phyloP scores from a whole-genome alignment of 2,113 vertebrate species.

The Chaenogobius annularis region DNA sequence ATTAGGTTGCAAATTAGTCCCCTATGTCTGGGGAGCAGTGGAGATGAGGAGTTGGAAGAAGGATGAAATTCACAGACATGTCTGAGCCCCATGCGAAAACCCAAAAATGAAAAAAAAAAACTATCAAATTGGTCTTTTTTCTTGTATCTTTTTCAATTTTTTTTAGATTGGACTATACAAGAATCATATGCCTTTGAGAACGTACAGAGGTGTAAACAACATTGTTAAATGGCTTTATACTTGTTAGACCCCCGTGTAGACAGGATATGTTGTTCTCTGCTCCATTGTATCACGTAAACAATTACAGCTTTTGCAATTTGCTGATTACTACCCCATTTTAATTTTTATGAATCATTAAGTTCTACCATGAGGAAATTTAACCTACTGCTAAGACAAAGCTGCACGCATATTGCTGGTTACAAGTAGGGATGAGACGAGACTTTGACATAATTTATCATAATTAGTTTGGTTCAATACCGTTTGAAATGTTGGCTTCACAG shows the following conservation, averaged over 20 bases:
- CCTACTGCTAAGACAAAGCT: not conserved
- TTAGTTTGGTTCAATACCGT: too few relatives aligned
- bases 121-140: too few relatives aligned
- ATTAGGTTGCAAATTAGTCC: not conserved
- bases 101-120: not conserved
- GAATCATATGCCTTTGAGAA: too few relatives aligned
- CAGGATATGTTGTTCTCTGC: not conserved
- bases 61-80: not conserved
- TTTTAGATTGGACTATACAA: too few relatives aligned
- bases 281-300: not conserved
- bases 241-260: not conserved
- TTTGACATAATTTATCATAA: too few relatives aligned
- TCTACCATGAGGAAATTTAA: not conserved
- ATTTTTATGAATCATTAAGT: not conserved
- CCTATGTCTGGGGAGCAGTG: not conserved
- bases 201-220: too few relatives aligned
- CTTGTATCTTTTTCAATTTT: too few relatives aligned
- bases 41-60: not conserved
- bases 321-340: not conserved
- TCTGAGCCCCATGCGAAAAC: too few relatives aligned
- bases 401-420: too few relatives aligned
- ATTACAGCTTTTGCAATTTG: not conserved
- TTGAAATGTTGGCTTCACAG: too few relatives aligned
- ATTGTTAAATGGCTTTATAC: not conserved
- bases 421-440: too few relatives aligned